phyloP scores from a whole-genome alignment of 2,888 invertebrate species.

The Sipha maydis region DNA sequence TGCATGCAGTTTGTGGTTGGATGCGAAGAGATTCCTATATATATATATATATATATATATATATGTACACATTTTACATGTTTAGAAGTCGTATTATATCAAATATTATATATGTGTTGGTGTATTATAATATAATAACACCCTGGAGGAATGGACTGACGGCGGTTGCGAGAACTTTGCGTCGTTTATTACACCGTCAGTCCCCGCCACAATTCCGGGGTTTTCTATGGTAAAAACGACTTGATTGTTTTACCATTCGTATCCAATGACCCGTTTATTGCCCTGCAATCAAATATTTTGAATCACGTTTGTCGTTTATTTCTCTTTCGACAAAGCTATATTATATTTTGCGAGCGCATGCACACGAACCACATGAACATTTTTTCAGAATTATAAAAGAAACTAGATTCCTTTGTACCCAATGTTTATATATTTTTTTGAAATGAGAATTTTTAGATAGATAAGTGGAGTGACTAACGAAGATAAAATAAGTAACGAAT shows the following conservation, averaged over 20 bases:
- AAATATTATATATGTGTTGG: neutral
- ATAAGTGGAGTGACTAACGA: too few relatives aligned
- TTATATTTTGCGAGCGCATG: too few relatives aligned
- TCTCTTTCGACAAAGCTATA: too few relatives aligned
- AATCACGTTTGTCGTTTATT: neutral
- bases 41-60: neutral
- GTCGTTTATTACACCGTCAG: conserved; percentile 23
- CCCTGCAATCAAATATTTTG: too few relatives aligned
- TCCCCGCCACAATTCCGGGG: neutral
- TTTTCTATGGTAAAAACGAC: neutral
- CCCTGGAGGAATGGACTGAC: neutral
- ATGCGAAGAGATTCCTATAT: neutral
- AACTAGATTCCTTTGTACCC: neutral
- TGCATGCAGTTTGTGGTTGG: neutral
- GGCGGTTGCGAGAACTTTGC: neutral
- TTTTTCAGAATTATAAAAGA: neutral
- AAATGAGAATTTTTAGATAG: too few relatives aligned
- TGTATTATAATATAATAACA: conserved; percentile 31
- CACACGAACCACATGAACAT: neutral
- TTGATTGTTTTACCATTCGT: neutral
- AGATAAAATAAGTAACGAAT: too few relatives aligned
- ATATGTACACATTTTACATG: neutral
- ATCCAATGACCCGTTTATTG: neutral
- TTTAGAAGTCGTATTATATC: neutral
- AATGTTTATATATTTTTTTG: too few relatives aligned